Base-by-base conservation (phyloP, 1,140 invertebrate genomes). In the Drosophila lowei region DNA sequence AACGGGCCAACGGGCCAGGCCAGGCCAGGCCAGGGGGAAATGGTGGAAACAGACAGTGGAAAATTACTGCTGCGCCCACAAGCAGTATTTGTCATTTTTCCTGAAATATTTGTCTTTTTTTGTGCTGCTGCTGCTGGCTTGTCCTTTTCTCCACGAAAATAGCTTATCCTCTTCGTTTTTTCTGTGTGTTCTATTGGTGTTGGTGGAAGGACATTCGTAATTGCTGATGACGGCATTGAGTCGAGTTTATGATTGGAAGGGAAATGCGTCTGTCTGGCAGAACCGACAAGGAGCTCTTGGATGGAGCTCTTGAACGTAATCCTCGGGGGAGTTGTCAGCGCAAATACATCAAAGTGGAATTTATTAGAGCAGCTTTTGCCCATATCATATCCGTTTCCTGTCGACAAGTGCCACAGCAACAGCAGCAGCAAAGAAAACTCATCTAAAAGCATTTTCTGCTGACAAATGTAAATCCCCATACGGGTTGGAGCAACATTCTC, bases 271-370 rank as follows among this genome's bases (percentile, higher is more conserved):
- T 54, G 41, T 13, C 15, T 54, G 62, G 30, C 49, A 23, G 34
- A 3, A 4, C 0, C 30, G 38, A 68, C 43, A 65, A 42, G 8
- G 25, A 43, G 54, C 23, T 16, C 47, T 18, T 25, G 23, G 23
- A 6, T n/a, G 25, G 38, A 52, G 38, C 13, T 67, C 30, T 8
- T 11, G 34, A 34, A 11, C 4, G 11, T 13, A 11, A 13, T 30
- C 42, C 66, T 52, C 66, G 18, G 11, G 64, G 66, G 66, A 70
- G 53, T 25, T 67, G 66, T 70, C 66, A 70, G 66, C 11, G 66
- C 44, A 70, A 70, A 70, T 70, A 68, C 66, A 70, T 70, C 66
- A 70, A 70, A 68, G 34, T 38, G 34, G 66, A 70, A 70, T 68
- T 70, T 70, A 70, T 70, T 70, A 66, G 66, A 70, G 64, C 68